Percentiles rank a stretch among this genome's conserved stretches.
Conservation (phyloP, 2,113 vertebrate genomes). For the Porphyrio hochstetteri region DNA sequence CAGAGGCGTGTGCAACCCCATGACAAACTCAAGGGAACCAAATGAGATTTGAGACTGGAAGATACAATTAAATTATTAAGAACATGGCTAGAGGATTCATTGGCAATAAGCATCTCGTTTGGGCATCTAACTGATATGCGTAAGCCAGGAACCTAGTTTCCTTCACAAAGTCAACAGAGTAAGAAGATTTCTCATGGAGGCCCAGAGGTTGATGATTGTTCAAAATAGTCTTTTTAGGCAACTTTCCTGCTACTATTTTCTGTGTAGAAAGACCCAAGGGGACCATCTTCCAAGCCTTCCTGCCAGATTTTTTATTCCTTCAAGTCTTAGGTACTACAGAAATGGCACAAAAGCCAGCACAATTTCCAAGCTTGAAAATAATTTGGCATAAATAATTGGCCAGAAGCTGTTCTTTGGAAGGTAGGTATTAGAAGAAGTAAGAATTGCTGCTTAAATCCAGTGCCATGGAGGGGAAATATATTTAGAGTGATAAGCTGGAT, state of each 20-base stretch:
- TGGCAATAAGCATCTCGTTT: neutral
- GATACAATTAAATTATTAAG: neutral
- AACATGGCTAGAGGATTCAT: neutral
- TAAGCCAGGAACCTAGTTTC: neutral
- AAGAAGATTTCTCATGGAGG: neutral
- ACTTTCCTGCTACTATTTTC: neutral
- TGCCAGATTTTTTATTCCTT: neutral
- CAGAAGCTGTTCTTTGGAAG: neutral
- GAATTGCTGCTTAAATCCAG: neutral
- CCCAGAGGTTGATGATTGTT: neutral
- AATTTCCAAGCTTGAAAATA: neutral
- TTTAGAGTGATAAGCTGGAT: neutral
- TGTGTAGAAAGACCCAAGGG: neutral
- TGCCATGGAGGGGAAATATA: neutral
- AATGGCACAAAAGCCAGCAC: neutral
- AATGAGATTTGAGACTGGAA: neutral
- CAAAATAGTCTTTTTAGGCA: neutral
- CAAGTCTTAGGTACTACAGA: neutral
- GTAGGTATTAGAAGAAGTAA: neutral
- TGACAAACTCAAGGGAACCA: neutral
- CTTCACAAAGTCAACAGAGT: neutral
- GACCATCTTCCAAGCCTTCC: neutral
- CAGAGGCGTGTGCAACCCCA: neutral
- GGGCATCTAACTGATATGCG: neutral
- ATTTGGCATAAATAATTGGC: neutral